Conservation (phyloP, 2,797 vertebrate genomes). For the Rhabdophis nuchalis region DNA sequence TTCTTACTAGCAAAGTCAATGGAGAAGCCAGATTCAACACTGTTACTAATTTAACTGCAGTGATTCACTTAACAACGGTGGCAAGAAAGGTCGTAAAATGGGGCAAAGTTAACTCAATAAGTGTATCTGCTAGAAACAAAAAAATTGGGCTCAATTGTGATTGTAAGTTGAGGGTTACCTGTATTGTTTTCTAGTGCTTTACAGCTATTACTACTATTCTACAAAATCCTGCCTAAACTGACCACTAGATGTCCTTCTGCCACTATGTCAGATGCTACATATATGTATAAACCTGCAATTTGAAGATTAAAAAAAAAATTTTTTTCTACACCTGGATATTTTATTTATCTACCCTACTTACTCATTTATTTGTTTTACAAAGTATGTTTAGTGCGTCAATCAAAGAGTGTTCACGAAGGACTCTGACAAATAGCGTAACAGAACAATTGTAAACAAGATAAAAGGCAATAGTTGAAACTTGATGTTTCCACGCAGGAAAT, state of each 20-base stretch:
- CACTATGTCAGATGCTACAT: slow-evolving; percentile 17
- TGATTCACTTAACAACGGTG: background rate
- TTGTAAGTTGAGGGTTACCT: background rate
- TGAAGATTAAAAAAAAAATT: background rate
- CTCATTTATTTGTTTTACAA: background rate
- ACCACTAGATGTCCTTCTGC: slow-evolving; percentile 67
- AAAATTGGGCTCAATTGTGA: background rate
- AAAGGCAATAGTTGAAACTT: background rate
- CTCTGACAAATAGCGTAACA: background rate
- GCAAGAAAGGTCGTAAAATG: background rate
- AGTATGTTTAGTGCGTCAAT: background rate
- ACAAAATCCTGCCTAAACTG: background rate
- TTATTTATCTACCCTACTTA: background rate
- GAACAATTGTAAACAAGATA: background rate
- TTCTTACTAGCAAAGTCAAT: background rate
- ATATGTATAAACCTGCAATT: background rate
- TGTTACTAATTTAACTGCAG: background rate
- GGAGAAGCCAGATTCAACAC: background rate
- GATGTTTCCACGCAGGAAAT: background rate
- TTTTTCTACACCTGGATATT: background rate
- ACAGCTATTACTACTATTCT: background rate
- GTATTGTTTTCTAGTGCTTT: background rate
- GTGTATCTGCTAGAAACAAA: background rate
- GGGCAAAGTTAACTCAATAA: background rate
- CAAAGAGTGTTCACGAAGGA: background rate